phyloP scores from a whole-genome alignment of 2,797 vertebrate species.

The Sebastes kiyomatsui region DNA sequence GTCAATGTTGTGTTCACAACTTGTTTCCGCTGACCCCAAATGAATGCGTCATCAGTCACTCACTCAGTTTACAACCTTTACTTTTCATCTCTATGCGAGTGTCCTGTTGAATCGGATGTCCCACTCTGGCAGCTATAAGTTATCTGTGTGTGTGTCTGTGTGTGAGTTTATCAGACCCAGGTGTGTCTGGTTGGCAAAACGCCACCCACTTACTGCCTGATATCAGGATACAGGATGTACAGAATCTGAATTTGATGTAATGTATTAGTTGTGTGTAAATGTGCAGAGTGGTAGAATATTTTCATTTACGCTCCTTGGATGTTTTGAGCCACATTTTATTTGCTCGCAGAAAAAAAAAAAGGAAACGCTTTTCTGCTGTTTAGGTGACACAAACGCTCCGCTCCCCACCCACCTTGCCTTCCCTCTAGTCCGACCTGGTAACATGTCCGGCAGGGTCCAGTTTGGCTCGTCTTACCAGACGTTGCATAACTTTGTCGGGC shows the following conservation, averaged over 20 bases:
- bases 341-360: background rate
- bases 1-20: background rate
- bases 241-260: background rate
- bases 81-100: background rate
- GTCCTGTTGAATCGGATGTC: background rate
- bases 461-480: constrained; percentile 30
- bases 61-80: background rate
- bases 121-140: background rate
- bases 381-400: background rate
- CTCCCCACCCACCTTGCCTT: background rate
- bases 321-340: background rate
- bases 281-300: background rate
- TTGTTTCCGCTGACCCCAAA: background rate
- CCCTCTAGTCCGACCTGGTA: background rate
- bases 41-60: background rate
- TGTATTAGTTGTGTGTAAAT: background rate
- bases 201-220: background rate
- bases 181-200: background rate
- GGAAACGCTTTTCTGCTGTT: background rate
- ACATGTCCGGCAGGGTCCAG: constrained; percentile 12
- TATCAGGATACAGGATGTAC: background rate
- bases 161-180: background rate
- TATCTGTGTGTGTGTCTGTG: background rate
- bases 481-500: constrained; percentile 44
- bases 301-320: background rate